Base-by-base conservation (phyloP, 2,888 invertebrate genomes). In the Agrochola circellaris region DNA sequence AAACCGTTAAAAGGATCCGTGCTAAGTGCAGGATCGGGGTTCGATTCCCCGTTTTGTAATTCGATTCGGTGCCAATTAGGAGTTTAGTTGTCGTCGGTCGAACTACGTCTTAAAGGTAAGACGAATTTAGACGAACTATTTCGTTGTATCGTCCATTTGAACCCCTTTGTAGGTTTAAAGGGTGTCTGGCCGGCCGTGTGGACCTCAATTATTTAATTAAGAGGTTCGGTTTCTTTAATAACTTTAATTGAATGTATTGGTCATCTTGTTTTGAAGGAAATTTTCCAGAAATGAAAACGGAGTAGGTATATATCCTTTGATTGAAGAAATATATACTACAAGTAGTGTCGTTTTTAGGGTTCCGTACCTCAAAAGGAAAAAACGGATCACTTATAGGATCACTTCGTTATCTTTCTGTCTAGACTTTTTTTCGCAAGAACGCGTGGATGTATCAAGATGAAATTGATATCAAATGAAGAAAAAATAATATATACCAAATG, bases 1-100 rank as follows among this genome's bases (percentile, higher is more conserved):
- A 96, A 96, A 96, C 96, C 96, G 96, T 96, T 96, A 96, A 96
- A 96, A 95, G 96, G 96, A 95, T 95, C 94, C 93, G 89, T 91
- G 92, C 93, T 96, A 95, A 96, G 96, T 96, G 96, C 95, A 88
- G 91, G 94, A 96, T 96, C 93, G 95, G 93, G 95, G 95, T 95
- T 96, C 96, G 96, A 96, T 96, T 95, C 95, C 93, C 95, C 91
- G 93, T 94, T 93, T 89, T 93, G 95, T 96, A 96, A 96, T 95
- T 96, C 93, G 96, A 96, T 96, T 96, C 93, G 85, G 91, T 90
- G 90, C 94, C 96, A 96, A 96, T 96, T 96, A 96, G 93, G 91
- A 95, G 94, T 95, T 95, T 95, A 95, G 95, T 95, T 95, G 95
- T 94, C 95, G 92, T 94, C 91, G 91, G 92, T 81, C 72, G 81